A percentile compares a stretch with the other conserved stretches of the same genome.
These are phyloP conservation scores for Rhyacophila evoluta DNA, from an alignment of 2,888 invertebrate species.

Conservation along the genomic window DNA sequence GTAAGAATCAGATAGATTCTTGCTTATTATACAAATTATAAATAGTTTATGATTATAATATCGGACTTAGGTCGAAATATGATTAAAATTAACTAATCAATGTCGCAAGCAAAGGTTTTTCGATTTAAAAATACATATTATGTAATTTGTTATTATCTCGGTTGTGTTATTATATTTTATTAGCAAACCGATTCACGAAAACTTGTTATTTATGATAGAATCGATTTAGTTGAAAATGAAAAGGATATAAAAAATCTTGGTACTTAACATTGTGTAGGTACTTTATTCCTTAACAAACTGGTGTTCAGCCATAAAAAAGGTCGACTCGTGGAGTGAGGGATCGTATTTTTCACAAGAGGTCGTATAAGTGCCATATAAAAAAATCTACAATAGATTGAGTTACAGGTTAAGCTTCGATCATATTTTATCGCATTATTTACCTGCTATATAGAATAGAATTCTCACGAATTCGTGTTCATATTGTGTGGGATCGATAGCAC, in stretches of 20 bases:
- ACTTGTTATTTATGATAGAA: neutral
- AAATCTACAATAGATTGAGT: slow-evolving; percentile 35
- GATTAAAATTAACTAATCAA: no score
- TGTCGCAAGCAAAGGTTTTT: no score
- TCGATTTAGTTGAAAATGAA: neutral
- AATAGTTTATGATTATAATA: no score
- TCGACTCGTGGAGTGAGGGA: slow-evolving; percentile 2
- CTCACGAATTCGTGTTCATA: neutral
- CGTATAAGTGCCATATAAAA: slow-evolving; percentile 30
- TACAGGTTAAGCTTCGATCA: slow-evolving; percentile 23
- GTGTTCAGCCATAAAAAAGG: neutral
- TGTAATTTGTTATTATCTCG: neutral
- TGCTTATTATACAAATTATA: no score
- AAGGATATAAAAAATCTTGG: neutral
- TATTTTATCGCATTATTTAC: slow-evolving; percentile 37
- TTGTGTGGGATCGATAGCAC: no score
- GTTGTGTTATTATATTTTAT: neutral
- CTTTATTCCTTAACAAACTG: neutral
- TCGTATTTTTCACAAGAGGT: slow-evolving; percentile 7
- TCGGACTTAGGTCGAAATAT: no score
- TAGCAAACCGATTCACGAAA: neutral
- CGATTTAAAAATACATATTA: neutral
- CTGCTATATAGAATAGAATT: slow-evolving; percentile 31
- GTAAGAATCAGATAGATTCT: no score
- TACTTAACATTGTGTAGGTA: neutral